These are phyloP conservation scores for Dipodomys stephensi DNA, from an alignment of 2,113 vertebrate species.

Conservation along the genomic window DNA sequence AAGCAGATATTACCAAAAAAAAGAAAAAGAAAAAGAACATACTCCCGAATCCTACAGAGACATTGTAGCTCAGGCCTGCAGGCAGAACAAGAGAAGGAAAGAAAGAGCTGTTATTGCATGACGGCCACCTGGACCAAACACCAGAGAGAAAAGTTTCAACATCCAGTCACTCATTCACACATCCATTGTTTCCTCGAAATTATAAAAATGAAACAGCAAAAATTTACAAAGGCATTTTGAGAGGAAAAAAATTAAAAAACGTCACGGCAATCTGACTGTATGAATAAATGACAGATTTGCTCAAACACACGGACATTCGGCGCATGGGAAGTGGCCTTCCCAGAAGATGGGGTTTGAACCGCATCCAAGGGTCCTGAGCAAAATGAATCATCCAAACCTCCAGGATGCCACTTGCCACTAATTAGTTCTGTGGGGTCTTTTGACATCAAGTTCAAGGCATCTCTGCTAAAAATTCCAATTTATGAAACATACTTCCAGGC, in stretches of 20 bases:
- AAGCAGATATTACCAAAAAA: conserved; percentile 77
- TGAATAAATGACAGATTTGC: conserved; percentile 49
- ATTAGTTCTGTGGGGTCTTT: conserved; percentile 75
- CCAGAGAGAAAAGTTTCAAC: conserved; percentile 23
- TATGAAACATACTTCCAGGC: conserved; percentile 60
- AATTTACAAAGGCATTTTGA: conserved; percentile 55
- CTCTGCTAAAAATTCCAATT: conserved; percentile 64
- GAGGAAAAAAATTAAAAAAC: not conserved
- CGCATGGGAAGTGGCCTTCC: conserved; percentile 35
- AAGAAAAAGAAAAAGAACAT: conserved; percentile 87
- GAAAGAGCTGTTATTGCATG: conserved; percentile 86
- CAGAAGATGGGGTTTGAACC: conserved; percentile 50
- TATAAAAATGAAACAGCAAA: conserved; percentile 67
- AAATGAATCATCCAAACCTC: conserved; percentile 63
- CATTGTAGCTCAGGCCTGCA: conserved; percentile 97
- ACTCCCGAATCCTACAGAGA: conserved; percentile 98
- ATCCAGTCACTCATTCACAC: conserved; percentile 29
- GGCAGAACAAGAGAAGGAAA: conserved; percentile 88
- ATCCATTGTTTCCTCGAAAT: conserved; percentile 66
- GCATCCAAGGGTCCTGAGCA: conserved; percentile 50
- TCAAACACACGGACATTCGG: conserved; percentile 45
- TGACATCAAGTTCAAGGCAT: conserved; percentile 75
- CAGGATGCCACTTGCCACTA: conserved; percentile 64
- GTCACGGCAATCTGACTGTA: conserved; percentile 46
- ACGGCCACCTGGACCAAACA: conserved; percentile 72